Conservation (phyloP, 2,888 invertebrate genomes). For the Harpagoxenus sublaevis region DNA sequence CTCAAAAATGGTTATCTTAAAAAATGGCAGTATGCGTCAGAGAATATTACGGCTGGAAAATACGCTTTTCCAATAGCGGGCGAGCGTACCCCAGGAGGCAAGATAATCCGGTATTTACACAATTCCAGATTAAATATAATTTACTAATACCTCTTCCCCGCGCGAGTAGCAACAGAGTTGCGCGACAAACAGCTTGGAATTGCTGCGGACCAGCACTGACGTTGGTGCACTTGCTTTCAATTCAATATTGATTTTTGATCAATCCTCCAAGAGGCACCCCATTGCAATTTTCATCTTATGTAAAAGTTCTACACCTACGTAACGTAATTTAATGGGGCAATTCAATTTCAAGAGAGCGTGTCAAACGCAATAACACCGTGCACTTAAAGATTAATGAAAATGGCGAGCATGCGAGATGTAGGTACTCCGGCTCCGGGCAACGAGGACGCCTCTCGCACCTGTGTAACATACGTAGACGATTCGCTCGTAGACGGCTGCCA, state of each 20-base stretch:
- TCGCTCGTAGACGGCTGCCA: neutral
- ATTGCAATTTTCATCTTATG: slow-evolving; percentile 15
- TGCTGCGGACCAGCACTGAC: neutral
- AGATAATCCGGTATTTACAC: slow-evolving; percentile 7
- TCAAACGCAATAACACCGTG: slow-evolving; percentile 34
- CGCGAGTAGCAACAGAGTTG: neutral
- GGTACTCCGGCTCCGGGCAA: neutral
- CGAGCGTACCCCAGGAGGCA: neutral
- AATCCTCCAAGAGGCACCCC: neutral
- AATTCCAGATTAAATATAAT: slow-evolving; percentile 11
- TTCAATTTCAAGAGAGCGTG: slow-evolving; percentile 4
- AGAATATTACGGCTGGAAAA: slow-evolving; percentile 14
- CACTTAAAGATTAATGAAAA: slow-evolving; percentile 42
- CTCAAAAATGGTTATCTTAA: neutral
- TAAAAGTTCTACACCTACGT: slow-evolving; percentile 18
- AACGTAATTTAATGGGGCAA: slow-evolving; percentile 23
- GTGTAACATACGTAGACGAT: neutral
- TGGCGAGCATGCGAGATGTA: slow-evolving; percentile 5
- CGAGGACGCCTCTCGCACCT: neutral
- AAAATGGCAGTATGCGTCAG: neutral
- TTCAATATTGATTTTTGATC: slow-evolving; percentile 31
- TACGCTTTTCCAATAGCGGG: neutral
- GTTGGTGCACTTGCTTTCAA: neutral
- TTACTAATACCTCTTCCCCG: slow-evolving; percentile 5
- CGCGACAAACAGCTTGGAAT: neutral